Base-by-base conservation (phyloP, 2,113 vertebrate genomes). In the Taxidea taxus region DNA sequence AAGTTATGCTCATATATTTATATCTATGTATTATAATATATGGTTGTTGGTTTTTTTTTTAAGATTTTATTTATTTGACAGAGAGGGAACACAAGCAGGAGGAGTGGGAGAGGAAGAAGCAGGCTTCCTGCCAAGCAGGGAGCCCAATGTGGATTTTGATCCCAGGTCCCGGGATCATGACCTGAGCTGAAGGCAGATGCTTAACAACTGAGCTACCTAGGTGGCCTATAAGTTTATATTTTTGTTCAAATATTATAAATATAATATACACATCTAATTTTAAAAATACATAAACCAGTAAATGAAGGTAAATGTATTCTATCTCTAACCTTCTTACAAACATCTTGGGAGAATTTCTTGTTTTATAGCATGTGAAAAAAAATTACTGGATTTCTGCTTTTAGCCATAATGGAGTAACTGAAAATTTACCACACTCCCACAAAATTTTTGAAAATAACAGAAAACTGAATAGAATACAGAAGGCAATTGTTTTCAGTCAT, bases 211-310 rank as follows among this genome's bases (percentile, higher is more conserved):
- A 54, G 51, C 5, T 5, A 54, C 51, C 16, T 16, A 54, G 51
- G 16, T 16, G 18, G 15, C 51, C 18, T 58, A 81, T 39, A 72
- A 70, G 6, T 54, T 60, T 64, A 70, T 75, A 80, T 68, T 3
- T 27, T n/a, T 89, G 82, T 86, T 70, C 8, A 82, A 82, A 39
- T 95, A 72, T 44, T 62, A 90, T 80, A 93, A 84, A 72, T 90
- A 58, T 15, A 62, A 72, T 31, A 23, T 64, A 47, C 25, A 62
- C 21, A 84, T 66, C 83, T 92, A 58, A 77, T 77, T 75, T 95
- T 25, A 4, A 62, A 51, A 82, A 34, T 20, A 39, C 9, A 54
- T 14, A 94, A 94, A 23, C 20, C 44, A 62, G 27, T 78, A 49
- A 88, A 51, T 66, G 58, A 85, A 68, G 21, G 18, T n/a, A 88